Percentiles rank a stretch among this genome's conserved stretches.
phyloP scores from a whole-genome alignment of 2,888 invertebrate genomes.

The Parapristionchus giblindavisi region DNA sequence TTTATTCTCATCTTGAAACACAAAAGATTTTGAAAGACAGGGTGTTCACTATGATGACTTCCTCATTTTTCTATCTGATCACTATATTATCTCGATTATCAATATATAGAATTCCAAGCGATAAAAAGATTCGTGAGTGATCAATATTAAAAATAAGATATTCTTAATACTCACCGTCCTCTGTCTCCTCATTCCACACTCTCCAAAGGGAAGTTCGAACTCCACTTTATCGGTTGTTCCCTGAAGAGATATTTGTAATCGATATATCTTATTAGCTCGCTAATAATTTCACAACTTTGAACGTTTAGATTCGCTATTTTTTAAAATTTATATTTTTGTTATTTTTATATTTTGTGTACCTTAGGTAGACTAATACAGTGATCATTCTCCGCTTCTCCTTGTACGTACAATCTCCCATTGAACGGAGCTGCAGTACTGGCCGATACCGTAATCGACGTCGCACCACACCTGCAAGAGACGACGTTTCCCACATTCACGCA shows the following conservation, averaged over 20 bases:
- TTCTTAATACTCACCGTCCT: conserved; percentile 49
- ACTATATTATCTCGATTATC: too few relatives aligned
- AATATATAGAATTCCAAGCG: too few relatives aligned
- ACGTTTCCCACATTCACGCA: conserved; percentile 44
- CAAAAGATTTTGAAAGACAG: not conserved
- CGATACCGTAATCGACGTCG: conserved; percentile 39
- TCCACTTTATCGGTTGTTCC: conserved; percentile 39
- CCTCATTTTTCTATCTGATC: too few relatives aligned
- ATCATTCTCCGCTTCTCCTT: conserved; percentile 66
- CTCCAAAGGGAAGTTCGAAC: conserved; percentile 66
- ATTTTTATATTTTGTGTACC: not conserved
- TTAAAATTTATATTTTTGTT: not conserved
- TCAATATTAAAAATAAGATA: not conserved
- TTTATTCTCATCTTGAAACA: too few relatives aligned
- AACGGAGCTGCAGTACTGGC: conserved; percentile 38
- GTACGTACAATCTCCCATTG: conserved; percentile 63
- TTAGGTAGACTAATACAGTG: conserved; percentile 33
- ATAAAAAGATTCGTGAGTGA: too few relatives aligned
- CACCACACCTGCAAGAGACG: conserved; percentile 33
- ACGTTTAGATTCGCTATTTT: not conserved
- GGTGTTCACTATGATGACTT: not conserved
- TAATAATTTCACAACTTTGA: not conserved
- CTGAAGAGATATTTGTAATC: conserved; percentile 5
- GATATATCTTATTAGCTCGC: not conserved
- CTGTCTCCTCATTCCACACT: conserved; percentile 69